phyloP scores from a whole-genome alignment of 2,888 invertebrate genomes.

The Synanthedon andrenaeformis region DNA sequence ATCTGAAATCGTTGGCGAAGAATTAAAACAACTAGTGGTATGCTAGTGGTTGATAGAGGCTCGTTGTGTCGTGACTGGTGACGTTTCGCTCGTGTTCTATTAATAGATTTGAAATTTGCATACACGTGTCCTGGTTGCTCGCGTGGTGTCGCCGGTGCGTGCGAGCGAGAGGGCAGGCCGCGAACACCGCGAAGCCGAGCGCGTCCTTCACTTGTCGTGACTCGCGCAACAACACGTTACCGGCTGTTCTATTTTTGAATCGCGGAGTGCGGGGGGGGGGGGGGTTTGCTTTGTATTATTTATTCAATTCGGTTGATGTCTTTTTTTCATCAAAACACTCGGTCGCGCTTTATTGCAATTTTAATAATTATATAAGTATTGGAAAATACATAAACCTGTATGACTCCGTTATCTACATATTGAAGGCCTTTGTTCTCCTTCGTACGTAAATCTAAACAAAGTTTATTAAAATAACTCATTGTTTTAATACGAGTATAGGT shows the following conservation, averaged over 20 bases:
- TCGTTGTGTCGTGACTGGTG: conserved; percentile 2
- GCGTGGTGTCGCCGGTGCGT: conserved; percentile 5
- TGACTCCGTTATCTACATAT: too few relatives aligned
- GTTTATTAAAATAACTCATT: too few relatives aligned
- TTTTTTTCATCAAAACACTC: too few relatives aligned
- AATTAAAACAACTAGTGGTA: not conserved
- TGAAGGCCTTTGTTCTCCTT: too few relatives aligned
- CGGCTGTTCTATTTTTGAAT: conserved; percentile 34
- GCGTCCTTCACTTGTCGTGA: conserved; percentile 60
- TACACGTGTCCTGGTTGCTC: conserved; percentile 19
- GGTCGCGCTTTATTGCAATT: too few relatives aligned
- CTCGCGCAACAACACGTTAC: conserved; percentile 34
- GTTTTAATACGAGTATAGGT: too few relatives aligned
- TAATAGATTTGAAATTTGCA: conserved; percentile 23
- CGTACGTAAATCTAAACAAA: too few relatives aligned
- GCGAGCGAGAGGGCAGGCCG: conserved; percentile 20
- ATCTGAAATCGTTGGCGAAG: too few relatives aligned
- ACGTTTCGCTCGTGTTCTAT: conserved; percentile 50
- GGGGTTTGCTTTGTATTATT: conserved; percentile 23
- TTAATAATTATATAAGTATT: too few relatives aligned
- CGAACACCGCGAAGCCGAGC: conserved; percentile 18
- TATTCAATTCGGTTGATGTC: conserved; percentile 7
- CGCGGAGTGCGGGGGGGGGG: conserved; percentile 15
- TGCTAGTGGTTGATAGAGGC: not conserved
- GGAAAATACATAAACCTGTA: too few relatives aligned